Evolutionary conservation across 2,888 invertebrate genomes (phyloP), one percentile per base, ranked within the genome.

Genomic region (Plagodis dolabraria): DNA sequence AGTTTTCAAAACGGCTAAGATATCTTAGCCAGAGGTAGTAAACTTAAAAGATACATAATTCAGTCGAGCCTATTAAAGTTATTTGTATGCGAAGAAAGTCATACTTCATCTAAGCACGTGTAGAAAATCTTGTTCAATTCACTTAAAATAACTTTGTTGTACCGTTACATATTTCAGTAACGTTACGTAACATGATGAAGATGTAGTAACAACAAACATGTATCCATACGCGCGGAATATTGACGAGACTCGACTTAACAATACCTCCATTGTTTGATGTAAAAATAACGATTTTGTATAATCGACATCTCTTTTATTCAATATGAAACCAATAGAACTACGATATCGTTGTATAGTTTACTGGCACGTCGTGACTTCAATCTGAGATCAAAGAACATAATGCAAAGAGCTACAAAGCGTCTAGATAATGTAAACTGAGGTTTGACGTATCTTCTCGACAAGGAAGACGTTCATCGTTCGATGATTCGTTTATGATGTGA

Each of bases 301-400:
- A 63, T 64, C 60, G 60, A 66, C 63, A 52, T 59, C 6, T 48
- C 46, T 43, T 5, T 53, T 45, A 47, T 46, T 45, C 43, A 47
- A 48, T 57, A 62, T 61, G 55, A 11, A 61, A 61, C 56, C 11
- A 10, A 40, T 40, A 33, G 46, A 55, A 58, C 58, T 58, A 62
- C 58, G 43, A 7, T 43, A 12, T 12, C 58, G 33, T 35, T 67
- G 56, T 65, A 58, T 59, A 62, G 63, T 57, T 58, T 53, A 50
- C 51, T 56, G 46, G 56, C 53, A 54, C 49, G 47, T 53, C 56
- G 59, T 51, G 57, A 61, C 64, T 63, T 64, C 59, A 60, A 63
- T 64, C 48, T 53, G 34, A 65, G 64, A 69, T 69, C 67, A 69
- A 69, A 69, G 65, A 64, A 63, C 44, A 51, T 44, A 58, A 61